Evolutionary conservation across 1,140 invertebrate species (phyloP), one percentile per base, ranked within the genome.

Genomic region (Acyrthosiphon pisum): DNA sequence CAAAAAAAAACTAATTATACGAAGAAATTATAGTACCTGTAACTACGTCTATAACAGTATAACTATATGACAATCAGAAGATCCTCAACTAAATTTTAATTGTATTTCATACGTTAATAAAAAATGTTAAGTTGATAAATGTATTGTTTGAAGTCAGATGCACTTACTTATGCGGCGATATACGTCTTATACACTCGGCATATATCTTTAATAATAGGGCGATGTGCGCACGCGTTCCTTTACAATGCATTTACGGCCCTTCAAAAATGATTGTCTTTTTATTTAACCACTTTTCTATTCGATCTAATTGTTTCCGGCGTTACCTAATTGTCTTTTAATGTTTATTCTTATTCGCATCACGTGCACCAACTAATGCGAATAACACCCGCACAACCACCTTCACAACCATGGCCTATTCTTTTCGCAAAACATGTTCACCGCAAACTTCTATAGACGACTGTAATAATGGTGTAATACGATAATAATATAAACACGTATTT

Each of bases 241-340:
- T 41, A 20, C 22, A 35, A 11, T 22, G 37, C 18, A 41, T 26
- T 41, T 83, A 83, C 22, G 37, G 14, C n/a, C n/a, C 50, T 22
- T n/a, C 4, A 76, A 68, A 68, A 76, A n/a, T 76, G 18, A n/a
- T 76, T 18, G 37, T 44, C 23, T 46, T 88, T 88, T 88, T 48
- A 26, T 35, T 88, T 9, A 35, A 35, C 26, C 14, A 11, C 44
- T 50, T n/a, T 88, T 88, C 46, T 20, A 50, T 48, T 88, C n/a
- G 14, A 35, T 50, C 86, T 35, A 48, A 88, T 88, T 48, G 8
- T 88, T 88, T 48, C 3, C n/a, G 41, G 30, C 30, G n/a, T 35
- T 22, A 14, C 30, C 86, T 88, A 50, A 88, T 88, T 88, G 86
- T 88, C 30, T 88, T 50, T 88, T 48, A 48, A 88, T n/a, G 46